Evolutionary conservation across 2,888 invertebrate genomes (phyloP).

Genomic region (Rhagophthalmus giganteus): DNA sequence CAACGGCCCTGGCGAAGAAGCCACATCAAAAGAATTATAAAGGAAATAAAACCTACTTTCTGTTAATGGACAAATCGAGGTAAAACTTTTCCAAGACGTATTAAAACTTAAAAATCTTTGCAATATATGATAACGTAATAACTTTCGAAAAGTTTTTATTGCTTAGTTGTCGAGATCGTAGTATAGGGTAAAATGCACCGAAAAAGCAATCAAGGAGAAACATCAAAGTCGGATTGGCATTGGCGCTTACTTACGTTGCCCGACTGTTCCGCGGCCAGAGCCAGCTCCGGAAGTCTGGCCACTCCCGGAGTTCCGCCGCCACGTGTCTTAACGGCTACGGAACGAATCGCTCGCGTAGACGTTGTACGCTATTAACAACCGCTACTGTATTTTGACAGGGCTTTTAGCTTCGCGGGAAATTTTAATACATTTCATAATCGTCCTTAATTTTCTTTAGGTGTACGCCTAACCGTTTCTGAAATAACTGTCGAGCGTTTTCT

Average conservation of each 20-base stretch:
- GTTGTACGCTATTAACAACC: slow-evolving; percentile 30
- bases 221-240: slow-evolving; percentile 12
- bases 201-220: slow-evolving; percentile 17
- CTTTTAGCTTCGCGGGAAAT: slow-evolving; percentile 32
- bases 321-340: slow-evolving; percentile 22
- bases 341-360: slow-evolving; percentile 29
- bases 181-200: slow-evolving; percentile 8
- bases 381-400: slow-evolving; percentile 31
- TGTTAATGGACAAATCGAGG: slow-evolving; percentile 28
- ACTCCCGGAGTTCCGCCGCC: slow-evolving; percentile 31
- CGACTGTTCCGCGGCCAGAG: slow-evolving; percentile 19
- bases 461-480: slow-evolving; percentile 25
- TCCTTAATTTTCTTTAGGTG: slow-evolving; percentile 27
- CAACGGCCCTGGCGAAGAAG: slow-evolving; percentile 8
- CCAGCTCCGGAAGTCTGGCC: slow-evolving; percentile 28
- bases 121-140: slow-evolving; percentile 36
- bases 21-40: slow-evolving; percentile 23
- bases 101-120: slow-evolving; percentile 29
- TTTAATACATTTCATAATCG: slow-evolving; percentile 28
- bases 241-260: slow-evolving; percentile 9
- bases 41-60: slow-evolving; percentile 24
- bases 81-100: slow-evolving; percentile 22
- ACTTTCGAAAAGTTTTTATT: slow-evolving; percentile 33
- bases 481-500: slow-evolving; percentile 2
- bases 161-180: slow-evolving; percentile 12